These are phyloP conservation scores for Synanthedon vespiformis DNA, from an alignment of 2,888 invertebrate species.

Conservation along the genomic window DNA sequence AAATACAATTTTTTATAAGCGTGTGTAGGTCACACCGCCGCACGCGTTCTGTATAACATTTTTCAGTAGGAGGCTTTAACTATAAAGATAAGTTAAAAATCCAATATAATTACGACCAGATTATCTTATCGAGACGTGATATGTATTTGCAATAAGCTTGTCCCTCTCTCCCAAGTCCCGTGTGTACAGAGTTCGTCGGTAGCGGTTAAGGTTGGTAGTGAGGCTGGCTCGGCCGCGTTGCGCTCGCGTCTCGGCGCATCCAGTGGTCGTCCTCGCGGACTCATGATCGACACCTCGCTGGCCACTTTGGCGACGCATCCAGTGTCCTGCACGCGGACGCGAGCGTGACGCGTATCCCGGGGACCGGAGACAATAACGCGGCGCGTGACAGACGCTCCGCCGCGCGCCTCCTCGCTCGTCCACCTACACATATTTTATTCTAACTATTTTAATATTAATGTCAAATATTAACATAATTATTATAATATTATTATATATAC, in stretches of 20 bases:
- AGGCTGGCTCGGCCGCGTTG: conserved; percentile 11
- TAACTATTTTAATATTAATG: conserved; percentile 65
- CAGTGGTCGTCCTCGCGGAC: conserved; percentile 2
- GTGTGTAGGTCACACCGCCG: conserved; percentile 18
- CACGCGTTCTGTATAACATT: conserved; percentile 31
- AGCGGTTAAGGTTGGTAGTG: conserved; percentile 17
- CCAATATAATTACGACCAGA: conserved; percentile 19
- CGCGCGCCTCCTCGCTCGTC: conserved; percentile 59
- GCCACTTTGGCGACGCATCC: conserved; percentile 6
- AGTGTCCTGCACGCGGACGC: conserved; percentile 3
- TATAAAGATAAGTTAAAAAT: conserved; percentile 16
- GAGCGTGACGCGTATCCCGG: conserved; percentile 9
- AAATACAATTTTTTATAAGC: conserved; percentile 32
- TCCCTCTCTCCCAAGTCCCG: conserved; percentile 19
- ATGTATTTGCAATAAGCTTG: conserved; percentile 25
- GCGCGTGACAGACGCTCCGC: conserved; percentile 23
- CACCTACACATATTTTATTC: conserved; percentile 68
- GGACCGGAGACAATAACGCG: conserved; percentile 41
- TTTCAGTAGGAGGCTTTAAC: conserved; percentile 38
- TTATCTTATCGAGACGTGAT: conserved; percentile 16
- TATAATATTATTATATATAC: conserved; percentile 64
- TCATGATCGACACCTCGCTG: conserved; percentile 6
- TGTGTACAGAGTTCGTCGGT: conserved; percentile 20
- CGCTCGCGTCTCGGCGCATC: background rate
- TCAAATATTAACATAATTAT: conserved; percentile 69